Base-by-base conservation (phyloP, 2,888 invertebrate species). In the Andrena bicolor region DNA sequence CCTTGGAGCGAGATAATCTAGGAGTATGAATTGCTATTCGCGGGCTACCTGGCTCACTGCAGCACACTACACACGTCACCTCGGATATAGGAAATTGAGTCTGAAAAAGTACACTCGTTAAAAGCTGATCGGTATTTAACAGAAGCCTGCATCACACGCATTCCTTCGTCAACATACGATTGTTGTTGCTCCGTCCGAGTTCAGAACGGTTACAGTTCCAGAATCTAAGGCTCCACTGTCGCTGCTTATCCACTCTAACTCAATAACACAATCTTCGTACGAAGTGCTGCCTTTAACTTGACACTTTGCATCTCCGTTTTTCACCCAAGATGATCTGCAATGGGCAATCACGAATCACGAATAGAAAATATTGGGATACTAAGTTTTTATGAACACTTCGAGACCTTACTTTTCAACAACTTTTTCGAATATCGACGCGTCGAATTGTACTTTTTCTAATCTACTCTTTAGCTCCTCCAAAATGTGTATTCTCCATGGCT, bases 11-110 rank as follows among this genome's bases (percentile, higher is more conserved):
- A 30, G 90, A 94, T 85, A 96, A 95, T 83, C 96, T 95, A 10
- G 97, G 96, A 0, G 97, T 96, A 90, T 97, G 96, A 84, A 98
- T 94, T 23, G 96, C 96, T 82, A 98, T 94, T 84, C 97, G 95
- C 2, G 98, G 97, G 92, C 95, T 96, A 20, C 97, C 97, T 41
- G 97, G 97, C 92, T 98, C 98, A 90, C 97, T 97, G 89, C 97
- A 96, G 92, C 96, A 96, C 83, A 96, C 96, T 6, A 97, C 96
- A 93, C 97, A 97, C 0, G 96, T 96, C 16, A 98, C 96, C 93
- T 98, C 97, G 76, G 96, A 96, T 72, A 98, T 94, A 83, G 97
- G 96, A 91, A 98, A 95, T 91, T 96, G 96, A 90, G 95, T 95
- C 95, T 95, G 87, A 77, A 94, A 94, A 94, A 75, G 83, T 28